These are phyloP conservation scores for Euplexia lucipara DNA, from an alignment of 2,888 invertebrate genomes.

Conservation along the genomic window DNA sequence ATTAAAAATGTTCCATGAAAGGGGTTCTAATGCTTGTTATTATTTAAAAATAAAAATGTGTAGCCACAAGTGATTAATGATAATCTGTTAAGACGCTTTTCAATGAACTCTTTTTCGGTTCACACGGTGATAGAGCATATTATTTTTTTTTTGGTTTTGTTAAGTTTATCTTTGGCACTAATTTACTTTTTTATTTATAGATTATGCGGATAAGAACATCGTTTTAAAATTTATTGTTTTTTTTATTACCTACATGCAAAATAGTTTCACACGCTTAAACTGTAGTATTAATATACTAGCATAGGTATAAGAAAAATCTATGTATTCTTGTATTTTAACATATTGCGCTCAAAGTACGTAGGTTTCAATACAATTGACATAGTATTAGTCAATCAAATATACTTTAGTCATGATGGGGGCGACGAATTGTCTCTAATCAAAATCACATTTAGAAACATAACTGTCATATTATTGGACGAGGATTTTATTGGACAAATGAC, in stretches of 20 bases:
- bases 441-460: slow-evolving; percentile 83
- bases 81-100: slow-evolving; percentile 73
- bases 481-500: slow-evolving; percentile 59
- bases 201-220: slow-evolving; percentile 53
- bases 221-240: slow-evolving; percentile 28
- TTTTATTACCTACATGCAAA: slow-evolving; percentile 4
- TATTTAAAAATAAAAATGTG: slow-evolving; percentile 58
- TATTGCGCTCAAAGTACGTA: not conserved
- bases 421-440: slow-evolving; percentile 86
- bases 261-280: slow-evolving; percentile 42
- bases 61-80: slow-evolving; percentile 64
- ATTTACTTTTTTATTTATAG: slow-evolving; percentile 57
- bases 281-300: not conserved
- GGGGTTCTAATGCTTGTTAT: slow-evolving; percentile 76
- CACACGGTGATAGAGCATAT: slow-evolving; percentile 77
- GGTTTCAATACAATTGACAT: slow-evolving; percentile 47
- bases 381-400: slow-evolving; percentile 78
- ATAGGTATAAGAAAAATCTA: not conserved
- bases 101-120: slow-evolving; percentile 74
- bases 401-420: slow-evolving; percentile 83
- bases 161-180: slow-evolving; percentile 58
- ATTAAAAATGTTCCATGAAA: slow-evolving; percentile 76
- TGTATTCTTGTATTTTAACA: not conserved
- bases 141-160: slow-evolving; percentile 62
- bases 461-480: slow-evolving; percentile 60